phyloP scores from a whole-genome alignment of 2,797 vertebrate genomes.

The Malurus splendens region DNA sequence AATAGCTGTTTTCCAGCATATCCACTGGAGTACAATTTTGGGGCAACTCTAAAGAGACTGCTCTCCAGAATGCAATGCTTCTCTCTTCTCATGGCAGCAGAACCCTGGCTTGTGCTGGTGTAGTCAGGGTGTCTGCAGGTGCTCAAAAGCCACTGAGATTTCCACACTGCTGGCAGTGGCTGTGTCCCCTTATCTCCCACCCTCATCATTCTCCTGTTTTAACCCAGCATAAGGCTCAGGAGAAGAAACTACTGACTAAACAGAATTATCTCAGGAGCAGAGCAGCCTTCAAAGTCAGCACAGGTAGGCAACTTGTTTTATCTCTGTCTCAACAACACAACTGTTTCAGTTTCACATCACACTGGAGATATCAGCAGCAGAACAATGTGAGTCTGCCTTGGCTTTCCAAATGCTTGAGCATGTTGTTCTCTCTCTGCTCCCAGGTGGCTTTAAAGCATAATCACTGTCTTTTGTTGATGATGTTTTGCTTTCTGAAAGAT shows the following conservation, averaged over 20 bases:
- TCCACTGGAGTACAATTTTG: neutral
- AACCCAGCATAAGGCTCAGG: neutral
- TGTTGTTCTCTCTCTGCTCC: neutral
- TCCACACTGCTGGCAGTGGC: neutral
- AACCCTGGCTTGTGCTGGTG: neutral
- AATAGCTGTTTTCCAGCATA: neutral
- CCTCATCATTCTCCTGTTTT: neutral
- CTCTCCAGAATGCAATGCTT: neutral
- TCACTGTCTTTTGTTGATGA: neutral
- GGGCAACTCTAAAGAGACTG: neutral
- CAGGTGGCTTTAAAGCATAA: neutral
- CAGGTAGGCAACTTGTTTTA: neutral
- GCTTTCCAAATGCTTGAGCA: neutral
- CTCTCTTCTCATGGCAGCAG: accelerated
- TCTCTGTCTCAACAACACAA: neutral
- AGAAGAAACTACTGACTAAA: neutral
- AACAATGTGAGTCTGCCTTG: neutral
- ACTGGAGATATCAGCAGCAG: neutral
- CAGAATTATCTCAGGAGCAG: neutral
- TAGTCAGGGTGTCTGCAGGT: neutral
- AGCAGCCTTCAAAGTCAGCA: neutral
- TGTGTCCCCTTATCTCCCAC: neutral
- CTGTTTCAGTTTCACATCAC: neutral
- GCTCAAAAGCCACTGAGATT: neutral
- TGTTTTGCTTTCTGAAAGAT: neutral